Percentiles rank a stretch among this genome's conserved stretches.
Conservation (phyloP, 2,797 vertebrate species). For the Ceyx erithaca region DNA sequence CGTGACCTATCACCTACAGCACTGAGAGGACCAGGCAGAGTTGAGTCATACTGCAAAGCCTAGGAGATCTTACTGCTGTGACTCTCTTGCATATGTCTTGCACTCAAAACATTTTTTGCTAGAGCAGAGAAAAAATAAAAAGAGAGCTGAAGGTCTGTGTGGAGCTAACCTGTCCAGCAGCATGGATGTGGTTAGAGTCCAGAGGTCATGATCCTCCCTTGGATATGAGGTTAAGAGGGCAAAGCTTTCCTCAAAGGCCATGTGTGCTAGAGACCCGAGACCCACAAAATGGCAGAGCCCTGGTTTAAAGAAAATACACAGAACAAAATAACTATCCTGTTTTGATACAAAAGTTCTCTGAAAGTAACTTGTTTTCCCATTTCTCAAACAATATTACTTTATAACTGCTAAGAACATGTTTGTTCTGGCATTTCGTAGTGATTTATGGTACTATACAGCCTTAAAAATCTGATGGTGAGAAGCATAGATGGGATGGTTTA, state of each 20-base stretch:
- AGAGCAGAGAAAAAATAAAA: neutral
- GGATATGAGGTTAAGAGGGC: neutral
- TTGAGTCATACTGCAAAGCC: neutral
- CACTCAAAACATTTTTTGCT: neutral
- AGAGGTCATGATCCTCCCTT: neutral
- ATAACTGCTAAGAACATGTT: conserved; percentile 9
- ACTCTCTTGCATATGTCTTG: neutral
- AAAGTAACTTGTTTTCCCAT: neutral
- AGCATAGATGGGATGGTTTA: conserved; percentile 3
- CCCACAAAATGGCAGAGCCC: neutral
- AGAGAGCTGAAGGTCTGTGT: neutral
- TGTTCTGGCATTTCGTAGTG: neutral
- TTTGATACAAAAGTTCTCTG: neutral
- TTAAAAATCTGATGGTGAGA: neutral
- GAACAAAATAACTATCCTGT: neutral
- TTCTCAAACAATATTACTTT: neutral
- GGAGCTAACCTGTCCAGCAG: neutral
- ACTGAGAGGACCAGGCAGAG: neutral
- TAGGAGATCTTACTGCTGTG: neutral
- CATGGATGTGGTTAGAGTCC: rapidly evolving
- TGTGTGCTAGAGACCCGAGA: neutral
- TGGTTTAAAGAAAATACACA: neutral
- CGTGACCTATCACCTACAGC: neutral
- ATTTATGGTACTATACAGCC: neutral
- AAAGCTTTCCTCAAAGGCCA: neutral